These are phyloP conservation scores for Lasioglossum pauxillum DNA, from an alignment of 2,888 invertebrate species.

Conservation along the genomic window DNA sequence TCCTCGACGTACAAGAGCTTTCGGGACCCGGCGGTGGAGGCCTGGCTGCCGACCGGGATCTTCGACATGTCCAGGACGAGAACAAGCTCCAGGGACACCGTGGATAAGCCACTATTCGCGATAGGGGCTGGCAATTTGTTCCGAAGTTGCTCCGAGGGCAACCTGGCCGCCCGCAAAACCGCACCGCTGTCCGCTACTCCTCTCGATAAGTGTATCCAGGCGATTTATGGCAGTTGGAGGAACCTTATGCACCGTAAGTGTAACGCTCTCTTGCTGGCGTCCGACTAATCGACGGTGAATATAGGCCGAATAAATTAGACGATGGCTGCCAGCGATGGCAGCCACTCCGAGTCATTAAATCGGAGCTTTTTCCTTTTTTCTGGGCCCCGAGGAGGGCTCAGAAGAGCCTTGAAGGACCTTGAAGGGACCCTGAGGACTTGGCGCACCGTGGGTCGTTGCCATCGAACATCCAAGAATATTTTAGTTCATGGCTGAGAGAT, in stretches of 20 bases:
- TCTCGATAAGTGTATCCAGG: constrained; percentile 90
- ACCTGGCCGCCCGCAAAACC: constrained; percentile 83
- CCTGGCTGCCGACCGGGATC: constrained; percentile 76
- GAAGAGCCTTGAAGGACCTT: background rate
- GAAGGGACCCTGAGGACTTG: background rate
- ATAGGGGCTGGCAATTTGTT: constrained; percentile 84
- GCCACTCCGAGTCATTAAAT: background rate
- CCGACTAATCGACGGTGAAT: constrained; percentile 13
- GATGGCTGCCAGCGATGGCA: background rate
- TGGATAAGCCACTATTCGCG: constrained; percentile 70
- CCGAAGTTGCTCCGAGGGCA: constrained; percentile 90
- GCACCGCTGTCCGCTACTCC: constrained; percentile 80
- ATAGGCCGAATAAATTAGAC: constrained; percentile 45
- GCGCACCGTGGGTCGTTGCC: background rate
- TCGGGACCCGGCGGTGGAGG: constrained; percentile 86
- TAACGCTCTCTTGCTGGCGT: constrained; percentile 8
- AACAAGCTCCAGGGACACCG: constrained; percentile 19
- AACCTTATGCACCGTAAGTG: constrained; percentile 91
- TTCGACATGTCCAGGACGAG: constrained; percentile 77
- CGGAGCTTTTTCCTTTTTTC: background rate
- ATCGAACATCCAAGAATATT: background rate
- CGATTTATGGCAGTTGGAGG: constrained; percentile 92
- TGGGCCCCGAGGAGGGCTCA: background rate
- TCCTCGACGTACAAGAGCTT: constrained; percentile 87
- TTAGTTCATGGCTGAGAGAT: background rate